Evolutionary conservation across 2,113 vertebrate species (phyloP), one percentile per base, ranked within the genome.

Genomic region (Tragelaphus buxtoni): DNA sequence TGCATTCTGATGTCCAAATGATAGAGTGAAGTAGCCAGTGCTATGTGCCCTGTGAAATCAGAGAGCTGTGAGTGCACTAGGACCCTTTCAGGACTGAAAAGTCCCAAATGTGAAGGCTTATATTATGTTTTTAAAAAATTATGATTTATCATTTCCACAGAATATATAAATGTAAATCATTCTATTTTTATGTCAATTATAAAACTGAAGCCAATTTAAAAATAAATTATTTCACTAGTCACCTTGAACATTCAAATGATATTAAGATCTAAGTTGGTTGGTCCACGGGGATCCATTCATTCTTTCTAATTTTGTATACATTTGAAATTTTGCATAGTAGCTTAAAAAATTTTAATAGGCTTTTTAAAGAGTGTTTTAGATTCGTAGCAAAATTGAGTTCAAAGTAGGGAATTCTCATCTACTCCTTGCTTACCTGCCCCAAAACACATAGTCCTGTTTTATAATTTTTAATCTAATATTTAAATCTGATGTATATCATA

Each of bases 221-320:
- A 86, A 84, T 13, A 84, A 95, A 61, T 18, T 22, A 87, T 90
- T 88, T 90, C n/a, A 32, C 18, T 45, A 56, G 42, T 87, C 20
- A 76, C 47, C 7, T 77, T 32, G 88, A 87, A 94, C 12, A 60
- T 55, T 88, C 47, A 86, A 69, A 39, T 87, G 47, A 58, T 88
- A 88, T 63, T 96, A 72, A 89, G 13, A 79, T 86, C 39, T 55
- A 91, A 92, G 28, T n/a, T 39, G 5, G 7, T 35, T 1, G 6
- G 14, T 53, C 18, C 9, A 3, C 47, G 22, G 53, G 7, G 4
- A 55, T 81, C 32, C 79, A 91, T 91, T 45, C 35, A 74, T 96
- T 91, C 45, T 92, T 39, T 30, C n/a, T 85, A 88, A 90, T 95
- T 92, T 63, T 95, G 20, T 61, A 28, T 79, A 90, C 42, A 42